phyloP scores from a whole-genome alignment of 2,888 invertebrate species.

The Tethea ocularis region DNA sequence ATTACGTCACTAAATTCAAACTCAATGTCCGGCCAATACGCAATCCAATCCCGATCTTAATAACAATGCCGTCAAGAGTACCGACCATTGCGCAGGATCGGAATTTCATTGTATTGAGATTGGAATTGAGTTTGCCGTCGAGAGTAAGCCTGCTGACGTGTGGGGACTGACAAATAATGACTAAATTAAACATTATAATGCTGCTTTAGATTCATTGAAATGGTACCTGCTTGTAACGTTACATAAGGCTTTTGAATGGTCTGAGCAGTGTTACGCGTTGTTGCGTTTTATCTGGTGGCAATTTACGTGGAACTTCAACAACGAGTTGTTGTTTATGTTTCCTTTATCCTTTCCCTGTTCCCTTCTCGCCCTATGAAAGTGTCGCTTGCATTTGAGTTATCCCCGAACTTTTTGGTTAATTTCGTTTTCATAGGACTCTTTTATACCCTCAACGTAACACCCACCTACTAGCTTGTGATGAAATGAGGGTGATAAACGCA shows the following conservation, averaged over 20 bases:
- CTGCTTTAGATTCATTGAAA: background rate
- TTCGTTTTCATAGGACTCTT: constrained; percentile 2
- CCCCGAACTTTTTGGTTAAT: background rate
- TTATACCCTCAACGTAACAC: background rate
- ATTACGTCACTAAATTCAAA: no score
- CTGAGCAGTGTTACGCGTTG: background rate
- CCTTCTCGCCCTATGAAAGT: background rate
- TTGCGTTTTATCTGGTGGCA: background rate
- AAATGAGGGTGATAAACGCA: background rate
- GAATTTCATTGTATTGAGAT: no score
- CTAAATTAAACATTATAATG: constrained; percentile 7
- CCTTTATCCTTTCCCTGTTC: background rate
- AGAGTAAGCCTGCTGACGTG: no score
- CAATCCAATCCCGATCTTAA: no score
- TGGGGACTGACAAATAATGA: constrained; percentile 40
- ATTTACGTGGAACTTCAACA: background rate
- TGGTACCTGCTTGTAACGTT: background rate
- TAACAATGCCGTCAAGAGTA: no score
- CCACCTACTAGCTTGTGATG: background rate
- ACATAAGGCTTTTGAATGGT: background rate
- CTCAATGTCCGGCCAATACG: no score
- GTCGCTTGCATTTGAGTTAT: constrained; percentile 2
- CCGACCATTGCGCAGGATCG: no score
- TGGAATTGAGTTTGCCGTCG: no score
- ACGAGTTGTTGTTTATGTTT: constrained; percentile 4